These are phyloP conservation scores for Eclectus roratus DNA, from an alignment of 2,113 vertebrate species.

Conservation along the genomic window DNA sequence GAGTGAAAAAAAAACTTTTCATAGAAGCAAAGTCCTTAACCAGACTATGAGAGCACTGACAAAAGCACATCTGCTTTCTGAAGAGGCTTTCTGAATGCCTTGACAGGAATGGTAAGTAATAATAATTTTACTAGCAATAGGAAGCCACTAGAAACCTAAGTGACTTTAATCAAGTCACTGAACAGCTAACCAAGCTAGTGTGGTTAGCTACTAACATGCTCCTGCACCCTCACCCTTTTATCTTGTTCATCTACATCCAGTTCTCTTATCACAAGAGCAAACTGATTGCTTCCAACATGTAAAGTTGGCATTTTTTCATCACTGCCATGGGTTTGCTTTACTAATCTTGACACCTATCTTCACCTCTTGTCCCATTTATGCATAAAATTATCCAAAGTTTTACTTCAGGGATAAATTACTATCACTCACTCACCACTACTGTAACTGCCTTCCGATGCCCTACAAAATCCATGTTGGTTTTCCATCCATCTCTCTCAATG, in stretches of 20 bases:
- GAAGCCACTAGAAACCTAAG: not conserved
- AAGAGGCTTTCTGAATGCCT: not conserved
- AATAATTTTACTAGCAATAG: not conserved
- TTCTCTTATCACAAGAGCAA: not conserved
- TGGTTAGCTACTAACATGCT: not conserved
- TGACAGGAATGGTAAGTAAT: not conserved
- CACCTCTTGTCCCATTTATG: not conserved
- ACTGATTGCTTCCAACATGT: not conserved
- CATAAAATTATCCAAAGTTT: not conserved
- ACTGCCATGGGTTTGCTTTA: not conserved
- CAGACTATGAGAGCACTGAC: not conserved
- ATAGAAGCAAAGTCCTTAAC: not conserved
- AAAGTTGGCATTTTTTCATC: not conserved
- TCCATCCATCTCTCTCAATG: constrained; percentile 97
- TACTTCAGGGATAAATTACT: not conserved
- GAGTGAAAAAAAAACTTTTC: not conserved
- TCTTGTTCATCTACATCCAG: not conserved
- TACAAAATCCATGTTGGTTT: constrained; percentile 99
- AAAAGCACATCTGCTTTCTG: not conserved
- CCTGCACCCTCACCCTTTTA: not conserved
- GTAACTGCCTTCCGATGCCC: constrained; percentile 97
- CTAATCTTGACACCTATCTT: not conserved
- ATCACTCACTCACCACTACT: constrained; percentile 86
- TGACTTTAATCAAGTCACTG: not conserved
- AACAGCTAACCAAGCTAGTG: not conserved